Percentiles rank a stretch among this genome's conserved stretches.
Evolutionary conservation across 1,140 invertebrate genomes (phyloP).

Genomic region (Holotrichia oblita): DNA sequence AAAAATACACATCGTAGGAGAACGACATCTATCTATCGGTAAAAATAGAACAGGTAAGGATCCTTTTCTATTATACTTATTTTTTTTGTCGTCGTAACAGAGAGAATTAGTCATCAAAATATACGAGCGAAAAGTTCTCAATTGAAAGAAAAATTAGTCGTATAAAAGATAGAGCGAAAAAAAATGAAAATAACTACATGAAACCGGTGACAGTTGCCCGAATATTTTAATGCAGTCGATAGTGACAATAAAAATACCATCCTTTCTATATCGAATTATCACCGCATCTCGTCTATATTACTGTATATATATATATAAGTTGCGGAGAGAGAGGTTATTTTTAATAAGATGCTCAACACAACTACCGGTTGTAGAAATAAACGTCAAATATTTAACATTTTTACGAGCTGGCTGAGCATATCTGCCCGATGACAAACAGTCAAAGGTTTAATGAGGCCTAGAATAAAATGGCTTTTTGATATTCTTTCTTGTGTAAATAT

Average conservation of each 20-base stretch:
- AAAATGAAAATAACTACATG: not conserved
- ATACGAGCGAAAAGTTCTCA: not conserved
- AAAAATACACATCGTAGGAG: not conserved
- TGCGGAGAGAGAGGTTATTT: slow-evolving; percentile 13
- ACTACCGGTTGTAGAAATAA: slow-evolving; percentile 36
- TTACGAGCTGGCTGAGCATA: slow-evolving; percentile 25
- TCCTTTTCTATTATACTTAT: not conserved
- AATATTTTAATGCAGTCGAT: not conserved
- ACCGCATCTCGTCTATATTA: no score
- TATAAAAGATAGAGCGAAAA: not conserved
- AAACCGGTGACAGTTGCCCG: not conserved
- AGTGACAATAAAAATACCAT: not conserved
- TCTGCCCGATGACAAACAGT: slow-evolving; percentile 34
- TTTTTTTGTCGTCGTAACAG: not conserved
- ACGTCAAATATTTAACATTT: slow-evolving; percentile 33
- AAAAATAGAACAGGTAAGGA: slow-evolving; percentile 19
- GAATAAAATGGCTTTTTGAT: slow-evolving; percentile 34
- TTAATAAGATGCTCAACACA: slow-evolving; percentile 1
- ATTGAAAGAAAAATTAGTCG: slow-evolving; percentile 27
- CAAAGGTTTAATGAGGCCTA: slow-evolving; percentile 28
- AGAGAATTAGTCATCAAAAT: slow-evolving; percentile 22
- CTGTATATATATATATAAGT: no score
- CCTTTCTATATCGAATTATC: slow-evolving; percentile 7
- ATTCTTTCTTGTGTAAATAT: slow-evolving; percentile 14
- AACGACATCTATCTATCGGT: not conserved